Percentiles rank a stretch among this genome's conserved stretches.
Conservation (phyloP, 2,888 invertebrate species). For the Drosophila meridionalis region DNA sequence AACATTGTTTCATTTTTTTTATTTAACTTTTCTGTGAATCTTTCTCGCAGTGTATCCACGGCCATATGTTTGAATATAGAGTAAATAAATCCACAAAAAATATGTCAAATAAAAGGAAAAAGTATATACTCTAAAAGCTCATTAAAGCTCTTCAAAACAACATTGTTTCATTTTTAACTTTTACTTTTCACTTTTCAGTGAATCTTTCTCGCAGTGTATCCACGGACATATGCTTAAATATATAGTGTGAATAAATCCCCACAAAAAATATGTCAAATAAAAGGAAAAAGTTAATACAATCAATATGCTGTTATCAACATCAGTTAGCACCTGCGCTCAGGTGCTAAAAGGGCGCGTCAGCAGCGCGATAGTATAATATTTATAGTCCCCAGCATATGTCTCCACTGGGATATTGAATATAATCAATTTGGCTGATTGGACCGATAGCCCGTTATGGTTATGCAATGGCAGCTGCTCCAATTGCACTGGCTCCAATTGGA, state of each 20-base stretch:
- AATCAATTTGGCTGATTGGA: constrained; percentile 8
- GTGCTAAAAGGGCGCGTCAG: constrained; percentile 33
- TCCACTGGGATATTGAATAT: background rate
- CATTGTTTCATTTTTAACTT: too few species aligned
- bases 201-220: constrained; percentile 1
- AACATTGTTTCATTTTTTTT: too few species aligned
- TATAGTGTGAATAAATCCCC: background rate
- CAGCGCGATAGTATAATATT: constrained; percentile 9
- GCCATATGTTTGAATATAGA: background rate
- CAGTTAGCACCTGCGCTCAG: constrained; percentile 10
- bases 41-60: constrained; percentile 5
- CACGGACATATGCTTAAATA: background rate
- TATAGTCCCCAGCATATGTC: constrained; percentile 4
- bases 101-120: too few species aligned
- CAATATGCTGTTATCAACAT: constrained; percentile 13
- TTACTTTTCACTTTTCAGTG: background rate
- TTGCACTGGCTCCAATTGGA: background rate
- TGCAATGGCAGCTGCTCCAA: constrained; percentile 17
- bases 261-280: background rate
- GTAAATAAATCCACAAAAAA: background rate
- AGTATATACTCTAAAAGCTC: background rate
- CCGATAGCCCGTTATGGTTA: constrained; percentile 19
- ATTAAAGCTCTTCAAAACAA: background rate
- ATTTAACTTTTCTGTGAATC: background rate
- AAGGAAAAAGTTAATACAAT: background rate